Percentiles rank a stretch among this genome's conserved stretches.
Evolutionary conservation across 1,140 invertebrate species (phyloP).

Genomic region (Drosophila triauraria): DNA sequence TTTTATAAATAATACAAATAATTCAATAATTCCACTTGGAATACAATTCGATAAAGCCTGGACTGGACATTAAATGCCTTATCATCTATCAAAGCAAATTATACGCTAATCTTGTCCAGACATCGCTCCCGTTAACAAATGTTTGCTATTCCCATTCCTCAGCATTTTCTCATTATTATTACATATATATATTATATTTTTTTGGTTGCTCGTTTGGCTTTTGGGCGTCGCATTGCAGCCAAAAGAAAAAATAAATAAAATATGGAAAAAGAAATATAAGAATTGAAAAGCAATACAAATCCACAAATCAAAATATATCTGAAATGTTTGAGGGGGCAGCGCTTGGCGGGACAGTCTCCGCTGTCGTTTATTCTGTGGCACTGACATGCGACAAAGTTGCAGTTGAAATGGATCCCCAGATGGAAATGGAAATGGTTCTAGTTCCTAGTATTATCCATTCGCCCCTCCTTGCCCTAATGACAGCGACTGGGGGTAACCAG

Average conservation of each 20-base stretch:
- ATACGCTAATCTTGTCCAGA: constrained; percentile 56
- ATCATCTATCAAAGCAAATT: constrained; percentile 31
- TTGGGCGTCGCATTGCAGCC: constrained; percentile 59
- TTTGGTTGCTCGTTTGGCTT: constrained; percentile 31
- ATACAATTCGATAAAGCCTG: not conserved
- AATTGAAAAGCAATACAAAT: constrained; percentile 69
- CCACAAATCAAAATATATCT: constrained; percentile 69
- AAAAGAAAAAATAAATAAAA: constrained; percentile 31
- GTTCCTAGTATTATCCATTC: constrained; percentile 26
- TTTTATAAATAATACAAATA: constrained; percentile 8
- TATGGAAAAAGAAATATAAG: not conserved
- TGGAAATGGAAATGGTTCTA: constrained; percentile 40
- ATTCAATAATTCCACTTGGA: constrained; percentile 6
- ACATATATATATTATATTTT: constrained; percentile 4
- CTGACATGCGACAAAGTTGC: constrained; percentile 70
- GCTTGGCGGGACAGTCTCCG: constrained; percentile 24
- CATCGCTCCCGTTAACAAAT: constrained; percentile 52
- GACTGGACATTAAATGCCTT: constrained; percentile 8
- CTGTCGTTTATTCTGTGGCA: constrained; percentile 55
- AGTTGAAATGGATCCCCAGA: constrained; percentile 44
- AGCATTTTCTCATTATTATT: constrained; percentile 12
- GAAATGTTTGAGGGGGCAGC: constrained; percentile 49
- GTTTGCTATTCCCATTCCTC: constrained; percentile 24
- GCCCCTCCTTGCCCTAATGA: constrained; percentile 28
- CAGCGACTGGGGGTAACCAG: constrained; percentile 27